Percentiles rank a stretch among this genome's conserved stretches.
These are phyloP conservation scores for Dicranocentrus wangi DNA, from an alignment of 2,888 invertebrate genomes.

Conservation along the genomic window DNA sequence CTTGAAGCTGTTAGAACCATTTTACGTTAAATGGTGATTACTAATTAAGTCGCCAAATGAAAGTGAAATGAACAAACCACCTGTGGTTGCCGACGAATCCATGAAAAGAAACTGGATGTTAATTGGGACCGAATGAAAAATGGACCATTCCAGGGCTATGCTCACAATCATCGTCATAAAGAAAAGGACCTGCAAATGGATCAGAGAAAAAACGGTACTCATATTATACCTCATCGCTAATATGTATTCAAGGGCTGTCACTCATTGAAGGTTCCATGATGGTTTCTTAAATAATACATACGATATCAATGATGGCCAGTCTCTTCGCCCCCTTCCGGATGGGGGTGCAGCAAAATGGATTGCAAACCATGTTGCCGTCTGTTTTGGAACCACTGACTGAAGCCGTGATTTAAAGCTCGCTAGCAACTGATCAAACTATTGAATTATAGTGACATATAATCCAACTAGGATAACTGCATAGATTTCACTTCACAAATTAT, in stretches of 20 bases:
- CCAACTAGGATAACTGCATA: no score
- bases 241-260: no score
- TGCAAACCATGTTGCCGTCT: slow-evolving; percentile 63
- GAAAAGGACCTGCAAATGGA: slow-evolving; percentile 47
- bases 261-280: neutral
- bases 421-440: no score
- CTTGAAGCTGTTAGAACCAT: no score
- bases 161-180: slow-evolving; percentile 58
- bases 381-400: no score
- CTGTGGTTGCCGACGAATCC: slow-evolving; percentile 39
- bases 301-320: slow-evolving; percentile 64
- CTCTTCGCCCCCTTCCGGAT: slow-evolving; percentile 59
- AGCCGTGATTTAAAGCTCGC: no score
- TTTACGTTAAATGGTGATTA: no score
- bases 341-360: slow-evolving; percentile 64
- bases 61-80: no score
- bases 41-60: no score
- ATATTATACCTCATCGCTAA: no score
- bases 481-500: no score
- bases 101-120: slow-evolving; percentile 54
- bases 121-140: slow-evolving; percentile 52
- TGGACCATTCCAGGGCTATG: slow-evolving; percentile 52
- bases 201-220: neutral
- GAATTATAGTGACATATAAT: no score
- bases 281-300: slow-evolving; percentile 26